Base-by-base conservation (phyloP, 2,888 invertebrate genomes). In the Pheosia gnoma region DNA sequence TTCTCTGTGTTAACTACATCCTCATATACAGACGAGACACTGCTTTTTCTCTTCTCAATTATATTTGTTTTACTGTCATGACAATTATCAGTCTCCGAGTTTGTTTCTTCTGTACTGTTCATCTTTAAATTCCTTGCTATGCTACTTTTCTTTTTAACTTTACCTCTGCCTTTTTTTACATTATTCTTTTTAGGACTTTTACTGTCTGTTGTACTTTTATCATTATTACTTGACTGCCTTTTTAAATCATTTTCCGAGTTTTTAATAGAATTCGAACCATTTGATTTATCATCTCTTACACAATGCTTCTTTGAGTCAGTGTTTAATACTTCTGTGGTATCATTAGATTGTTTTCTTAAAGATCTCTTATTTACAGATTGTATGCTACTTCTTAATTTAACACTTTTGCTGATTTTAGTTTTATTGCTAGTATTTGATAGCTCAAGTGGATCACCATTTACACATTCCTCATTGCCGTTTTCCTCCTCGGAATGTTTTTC, bases 271-370 rank as follows among this genome's bases (percentile, higher is more conserved):
- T 85, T 87, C 55, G 89, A 84, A 68, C 79, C 82, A 63, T 90
- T 88, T 5, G 87, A 82, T 74, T 85, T 86, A 52, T 88, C 89
- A 68, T 88, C 87, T 61, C 93, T 81, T 59, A 90, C 81, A 75
- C 93, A 92, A 68, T 88, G 93, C 68, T 93, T 93, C 70, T 93
- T 93, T 59, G 88, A 81, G 59, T 91, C 90, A 10, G 85, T 74
- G 74, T 91, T 91, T 67, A 82, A 75, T 65, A 83, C 77, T 71
- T 92, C 91, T 61, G 81, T 68, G 62, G 72, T 83, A 61, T 92
- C 93, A 78, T 86, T 88, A 38, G 87, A 83, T 76, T 90, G 91
- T 69, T 91, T 93, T 68, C 88, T 92, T 52, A 93, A 81, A 57
- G 89, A 81, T 64, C 92, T 81, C 68, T 91, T 93, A 60, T 82